Evolutionary conservation across 2,888 invertebrate species (phyloP).

Genomic region (Caenorhabditis afra): DNA sequence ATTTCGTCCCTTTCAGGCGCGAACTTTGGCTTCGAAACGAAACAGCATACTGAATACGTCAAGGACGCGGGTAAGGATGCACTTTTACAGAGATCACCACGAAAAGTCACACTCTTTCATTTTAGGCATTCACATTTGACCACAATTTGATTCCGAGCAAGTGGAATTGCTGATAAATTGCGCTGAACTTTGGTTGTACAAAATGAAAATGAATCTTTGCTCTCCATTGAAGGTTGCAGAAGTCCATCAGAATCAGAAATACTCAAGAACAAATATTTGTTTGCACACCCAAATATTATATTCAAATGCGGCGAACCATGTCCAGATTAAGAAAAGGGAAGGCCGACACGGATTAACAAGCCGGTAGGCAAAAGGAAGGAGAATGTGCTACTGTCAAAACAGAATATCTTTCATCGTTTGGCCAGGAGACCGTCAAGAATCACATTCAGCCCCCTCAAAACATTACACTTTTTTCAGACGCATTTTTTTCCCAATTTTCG

Average conservation of each 20-base stretch:
- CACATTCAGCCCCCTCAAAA: neutral
- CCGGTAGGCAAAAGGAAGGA: slow-evolving; percentile 11
- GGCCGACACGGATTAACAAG: slow-evolving; percentile 54
- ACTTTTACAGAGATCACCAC: neutral
- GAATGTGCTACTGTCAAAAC: slow-evolving; percentile 53
- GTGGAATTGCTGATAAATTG: slow-evolving; percentile 36
- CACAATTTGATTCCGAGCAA: slow-evolving; percentile 44
- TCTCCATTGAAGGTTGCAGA: slow-evolving; percentile 6
- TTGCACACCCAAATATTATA: slow-evolving; percentile 49
- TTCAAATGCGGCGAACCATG: slow-evolving; percentile 59
- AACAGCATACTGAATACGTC: slow-evolving; percentile 49
- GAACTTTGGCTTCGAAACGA: slow-evolving; percentile 34
- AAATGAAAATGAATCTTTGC: slow-evolving; percentile 30
- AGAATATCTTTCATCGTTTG: slow-evolving; percentile 2
- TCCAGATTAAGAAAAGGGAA: slow-evolving; percentile 54
- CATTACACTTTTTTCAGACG: too few species aligned
- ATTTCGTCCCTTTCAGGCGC: slow-evolving; percentile 27
- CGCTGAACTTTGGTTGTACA: slow-evolving; percentile 36
- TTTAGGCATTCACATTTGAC: slow-evolving; percentile 44
- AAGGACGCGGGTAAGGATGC: slow-evolving; percentile 38
- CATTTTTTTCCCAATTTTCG: neutral
- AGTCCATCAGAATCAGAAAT: slow-evolving; percentile 23
- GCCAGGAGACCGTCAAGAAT: neutral
- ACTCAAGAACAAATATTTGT: slow-evolving; percentile 42
- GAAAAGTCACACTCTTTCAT: slow-evolving; percentile 3